A percentile compares a stretch with the other conserved stretches of the same genome.
Conservation (phyloP, 2,113 vertebrate genomes). For the Motacilla alba region DNA sequence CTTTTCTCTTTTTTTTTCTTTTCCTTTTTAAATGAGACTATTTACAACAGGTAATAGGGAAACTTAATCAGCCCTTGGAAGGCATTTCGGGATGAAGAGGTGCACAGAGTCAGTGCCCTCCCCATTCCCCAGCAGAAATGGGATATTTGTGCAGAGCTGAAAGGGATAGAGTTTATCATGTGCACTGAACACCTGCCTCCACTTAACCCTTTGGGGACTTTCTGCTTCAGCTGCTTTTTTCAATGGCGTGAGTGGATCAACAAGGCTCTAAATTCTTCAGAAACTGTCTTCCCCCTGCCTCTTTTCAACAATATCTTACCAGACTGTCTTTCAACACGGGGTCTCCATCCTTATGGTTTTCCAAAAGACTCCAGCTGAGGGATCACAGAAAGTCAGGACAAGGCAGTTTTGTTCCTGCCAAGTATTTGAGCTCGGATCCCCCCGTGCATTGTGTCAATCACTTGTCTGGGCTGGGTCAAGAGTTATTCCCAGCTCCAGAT, state of each 20-base stretch:
- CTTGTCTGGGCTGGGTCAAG: slow-evolving; percentile 66
- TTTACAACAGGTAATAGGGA: not conserved
- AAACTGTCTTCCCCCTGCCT: slow-evolving; percentile 12
- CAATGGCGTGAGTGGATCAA: slow-evolving; percentile 62
- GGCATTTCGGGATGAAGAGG: not conserved
- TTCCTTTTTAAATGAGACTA: not conserved
- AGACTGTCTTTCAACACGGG: slow-evolving; percentile 56
- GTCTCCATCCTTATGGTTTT: slow-evolving; percentile 60
- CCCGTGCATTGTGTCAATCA: slow-evolving; percentile 68
- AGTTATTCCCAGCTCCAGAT: slow-evolving; percentile 67
- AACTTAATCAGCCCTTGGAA: not conserved
- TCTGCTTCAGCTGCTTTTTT: slow-evolving; percentile 82
- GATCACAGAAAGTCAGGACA: slow-evolving; percentile 55
- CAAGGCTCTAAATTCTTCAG: slow-evolving; percentile 55
- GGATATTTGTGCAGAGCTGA: slow-evolving; percentile 8
- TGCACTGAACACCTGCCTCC: slow-evolving; percentile 75
- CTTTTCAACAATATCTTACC: slow-evolving; percentile 63
- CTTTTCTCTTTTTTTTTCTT: not conserved
- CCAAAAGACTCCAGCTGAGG: slow-evolving; percentile 64
- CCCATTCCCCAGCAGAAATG: slow-evolving; percentile 21
- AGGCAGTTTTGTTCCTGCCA: slow-evolving; percentile 49
- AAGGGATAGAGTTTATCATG: not conserved
- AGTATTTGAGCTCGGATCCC: not conserved
- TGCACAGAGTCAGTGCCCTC: not conserved
- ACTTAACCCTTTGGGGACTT: slow-evolving; percentile 80